A percentile compares a stretch with the other conserved stretches of the same genome.
phyloP scores from a whole-genome alignment of 2,113 vertebrate species.

The Periophthalmodon schlosseri region DNA sequence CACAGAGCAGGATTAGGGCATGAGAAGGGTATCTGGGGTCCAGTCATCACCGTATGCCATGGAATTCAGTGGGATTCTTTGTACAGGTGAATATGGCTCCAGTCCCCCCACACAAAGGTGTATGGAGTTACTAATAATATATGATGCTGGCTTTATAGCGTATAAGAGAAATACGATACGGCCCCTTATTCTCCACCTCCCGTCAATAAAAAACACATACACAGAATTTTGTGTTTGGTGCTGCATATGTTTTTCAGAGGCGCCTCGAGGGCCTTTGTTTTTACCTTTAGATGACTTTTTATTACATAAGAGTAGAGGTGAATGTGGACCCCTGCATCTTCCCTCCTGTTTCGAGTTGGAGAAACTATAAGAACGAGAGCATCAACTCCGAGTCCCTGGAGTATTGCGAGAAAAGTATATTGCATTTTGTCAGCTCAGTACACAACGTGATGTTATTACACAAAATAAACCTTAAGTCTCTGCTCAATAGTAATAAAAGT shows the following conservation, averaged over 20 bases:
- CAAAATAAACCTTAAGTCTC: background rate
- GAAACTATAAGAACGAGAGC: background rate
- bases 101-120: too few relatives aligned
- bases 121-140: too few relatives aligned
- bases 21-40: too few relatives aligned
- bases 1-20: too few relatives aligned
- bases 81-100: too few relatives aligned
- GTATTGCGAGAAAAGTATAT: background rate
- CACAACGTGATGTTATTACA: background rate
- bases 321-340: background rate
- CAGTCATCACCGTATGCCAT: too few relatives aligned
- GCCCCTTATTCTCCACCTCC: background rate
- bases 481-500: conserved; percentile 20
- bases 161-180: background rate
- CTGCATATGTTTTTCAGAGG: background rate
- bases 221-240: background rate
- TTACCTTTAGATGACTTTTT: background rate
- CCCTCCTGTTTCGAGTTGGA: background rate
- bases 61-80: too few relatives aligned
- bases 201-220: background rate
- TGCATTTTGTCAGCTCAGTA: background rate
- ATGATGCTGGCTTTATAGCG: too few relatives aligned
- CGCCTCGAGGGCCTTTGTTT: background rate
- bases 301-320: background rate
- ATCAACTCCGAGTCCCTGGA: background rate